Percentiles rank a stretch among this genome's conserved stretches.
phyloP scores from a whole-genome alignment of 1,140 invertebrate species.

The Bombus waltoni region DNA sequence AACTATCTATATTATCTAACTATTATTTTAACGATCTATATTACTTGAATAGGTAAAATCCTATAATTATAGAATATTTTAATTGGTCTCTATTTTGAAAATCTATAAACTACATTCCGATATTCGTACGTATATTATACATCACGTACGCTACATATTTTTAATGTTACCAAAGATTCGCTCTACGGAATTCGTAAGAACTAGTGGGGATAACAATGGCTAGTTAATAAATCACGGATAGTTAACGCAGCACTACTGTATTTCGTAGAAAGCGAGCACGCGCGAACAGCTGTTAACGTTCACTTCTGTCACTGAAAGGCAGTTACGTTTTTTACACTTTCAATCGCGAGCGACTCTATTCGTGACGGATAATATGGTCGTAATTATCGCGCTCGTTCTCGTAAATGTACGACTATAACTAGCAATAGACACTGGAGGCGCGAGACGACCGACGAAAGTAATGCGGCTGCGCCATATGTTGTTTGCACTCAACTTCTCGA shows the following conservation, averaged over 20 bases:
- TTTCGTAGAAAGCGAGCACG: background rate
- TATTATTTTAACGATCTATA: too few relatives aligned
- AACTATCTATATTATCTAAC: too few relatives aligned
- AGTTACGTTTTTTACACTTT: background rate
- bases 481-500: background rate
- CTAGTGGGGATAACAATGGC: background rate
- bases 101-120: background rate
- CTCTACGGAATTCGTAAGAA: background rate
- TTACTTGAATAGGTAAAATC: too few relatives aligned
- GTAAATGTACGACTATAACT: constrained; percentile 28
- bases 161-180: background rate
- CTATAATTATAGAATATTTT: too few relatives aligned
- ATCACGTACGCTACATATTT: background rate
- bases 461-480: constrained; percentile 9
- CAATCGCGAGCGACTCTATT: too few relatives aligned
- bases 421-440: background rate
- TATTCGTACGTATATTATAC: too few relatives aligned
- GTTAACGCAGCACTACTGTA: background rate
- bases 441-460: constrained; percentile 9
- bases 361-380: too few relatives aligned
- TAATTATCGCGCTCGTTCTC: constrained; percentile 5
- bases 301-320: too few relatives aligned
- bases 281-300: constrained; percentile 16
- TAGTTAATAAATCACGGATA: background rate
- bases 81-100: background rate